Evolutionary conservation across 1,140 invertebrate species (phyloP).

Genomic region (Drosophila kohkoa): DNA sequence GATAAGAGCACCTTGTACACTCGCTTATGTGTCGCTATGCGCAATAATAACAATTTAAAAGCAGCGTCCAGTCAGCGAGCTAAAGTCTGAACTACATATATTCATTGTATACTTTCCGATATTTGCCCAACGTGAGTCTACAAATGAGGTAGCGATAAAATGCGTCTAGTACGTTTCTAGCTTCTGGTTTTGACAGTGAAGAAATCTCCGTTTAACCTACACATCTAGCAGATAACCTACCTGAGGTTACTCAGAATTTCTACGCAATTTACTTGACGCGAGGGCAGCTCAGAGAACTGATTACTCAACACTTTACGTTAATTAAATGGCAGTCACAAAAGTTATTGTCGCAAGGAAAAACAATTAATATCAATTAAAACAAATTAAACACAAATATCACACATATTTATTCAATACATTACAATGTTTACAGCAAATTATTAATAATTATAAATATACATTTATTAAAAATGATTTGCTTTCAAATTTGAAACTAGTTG

Average conservation of each 20-base stretch:
- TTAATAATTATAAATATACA: not conserved
- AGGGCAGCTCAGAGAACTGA: slow-evolving; percentile 23
- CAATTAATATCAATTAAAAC: slow-evolving; percentile 56
- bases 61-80: not conserved
- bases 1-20: slow-evolving; percentile 40
- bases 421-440: no score
- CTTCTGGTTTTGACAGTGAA: slow-evolving; percentile 43
- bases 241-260: slow-evolving; percentile 9
- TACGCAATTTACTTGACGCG: slow-evolving; percentile 8
- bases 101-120: slow-evolving; percentile 38
- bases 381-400: slow-evolving; percentile 41
- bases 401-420: not conserved
- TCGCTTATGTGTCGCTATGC: slow-evolving; percentile 39
- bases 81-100: slow-evolving; percentile 26
- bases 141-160: slow-evolving; percentile 66
- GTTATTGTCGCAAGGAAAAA: slow-evolving; percentile 16
- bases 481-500: not conserved
- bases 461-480: not conserved
- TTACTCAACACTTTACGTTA: slow-evolving; percentile 3
- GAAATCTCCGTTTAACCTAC: slow-evolving; percentile 44
- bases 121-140: slow-evolving; percentile 79
- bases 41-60: slow-evolving; percentile 49
- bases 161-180: slow-evolving; percentile 42
- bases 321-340: slow-evolving; percentile 25
- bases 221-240: slow-evolving; percentile 33